phyloP scores from a whole-genome alignment of 2,888 invertebrate genomes.

The Leptopilina syphax region DNA sequence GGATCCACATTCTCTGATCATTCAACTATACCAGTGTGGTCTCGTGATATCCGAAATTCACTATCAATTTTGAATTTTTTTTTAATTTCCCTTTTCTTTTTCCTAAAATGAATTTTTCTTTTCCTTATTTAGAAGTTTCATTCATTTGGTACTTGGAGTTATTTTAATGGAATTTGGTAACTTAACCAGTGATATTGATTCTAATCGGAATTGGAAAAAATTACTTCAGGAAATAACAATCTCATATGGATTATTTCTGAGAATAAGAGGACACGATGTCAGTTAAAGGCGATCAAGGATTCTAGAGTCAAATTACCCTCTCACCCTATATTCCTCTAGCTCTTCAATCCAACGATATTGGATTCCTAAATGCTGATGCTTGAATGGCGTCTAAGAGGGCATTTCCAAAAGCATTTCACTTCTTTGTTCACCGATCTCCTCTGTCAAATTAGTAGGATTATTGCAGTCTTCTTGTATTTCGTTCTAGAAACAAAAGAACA shows the following conservation, averaged over 20 bases:
- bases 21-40: conserved; percentile 41
- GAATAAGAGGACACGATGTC: conserved; percentile 43
- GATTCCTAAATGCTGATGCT: conserved; percentile 69
- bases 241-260: too few species aligned
- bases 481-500: neutral
- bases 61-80: too few species aligned
- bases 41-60: too few species aligned
- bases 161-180: too few species aligned
- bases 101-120: too few species aligned
- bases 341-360: conserved; percentile 66
- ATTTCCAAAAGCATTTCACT: conserved; percentile 50
- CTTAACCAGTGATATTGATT: too few species aligned
- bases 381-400: conserved; percentile 53
- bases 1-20: conserved; percentile 46
- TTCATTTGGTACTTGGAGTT: too few species aligned
- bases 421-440: conserved; percentile 50
- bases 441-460: conserved; percentile 64
- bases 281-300: conserved; percentile 53
- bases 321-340: conserved; percentile 52
- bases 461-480: conserved; percentile 53
- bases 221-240: too few species aligned
- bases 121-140: too few species aligned
- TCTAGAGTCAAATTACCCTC: conserved; percentile 70
- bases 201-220: too few species aligned
- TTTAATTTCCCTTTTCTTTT: too few species aligned